Percentiles rank a stretch among this genome's conserved stretches.
Conservation (phyloP, 2,113 vertebrate species). For the Elephantulus edwardii region DNA sequence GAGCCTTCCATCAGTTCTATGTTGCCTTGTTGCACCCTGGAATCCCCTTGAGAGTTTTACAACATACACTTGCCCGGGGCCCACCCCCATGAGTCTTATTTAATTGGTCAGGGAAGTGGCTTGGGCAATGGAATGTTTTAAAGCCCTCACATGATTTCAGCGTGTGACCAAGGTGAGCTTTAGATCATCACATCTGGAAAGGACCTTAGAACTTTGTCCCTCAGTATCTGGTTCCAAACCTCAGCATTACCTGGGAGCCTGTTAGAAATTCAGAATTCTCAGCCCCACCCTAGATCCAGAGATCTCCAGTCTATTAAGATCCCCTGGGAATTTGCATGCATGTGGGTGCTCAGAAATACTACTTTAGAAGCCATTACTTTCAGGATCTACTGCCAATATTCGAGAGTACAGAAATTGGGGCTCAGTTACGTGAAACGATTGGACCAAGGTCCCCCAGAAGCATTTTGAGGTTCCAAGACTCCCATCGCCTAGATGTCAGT, state of each 20-base stretch:
- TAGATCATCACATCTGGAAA: not conserved
- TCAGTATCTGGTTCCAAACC: not conserved
- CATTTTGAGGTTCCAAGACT: not conserved
- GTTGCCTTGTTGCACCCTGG: not conserved
- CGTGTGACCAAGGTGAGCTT: not conserved
- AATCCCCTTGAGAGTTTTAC: not conserved
- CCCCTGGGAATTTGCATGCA: not conserved
- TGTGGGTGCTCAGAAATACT: not conserved
- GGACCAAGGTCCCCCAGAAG: not conserved
- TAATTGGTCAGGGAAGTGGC: not conserved
- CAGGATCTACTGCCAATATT: not conserved
- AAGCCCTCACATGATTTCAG: not conserved
- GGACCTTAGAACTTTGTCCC: not conserved
- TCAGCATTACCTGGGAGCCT: too few species aligned
- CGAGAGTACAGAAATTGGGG: not conserved
- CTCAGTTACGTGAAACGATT: not conserved
- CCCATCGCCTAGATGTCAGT: not conserved
- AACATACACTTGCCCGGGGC: not conserved
- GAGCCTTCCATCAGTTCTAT: not conserved
- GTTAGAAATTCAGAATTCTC: not conserved
- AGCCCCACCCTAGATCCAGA: not conserved
- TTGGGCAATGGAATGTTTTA: not conserved
- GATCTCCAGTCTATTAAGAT: not conserved
- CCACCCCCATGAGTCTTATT: not conserved
- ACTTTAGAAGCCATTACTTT: slow-evolving; percentile 27